These are phyloP conservation scores for Hirundo rustica DNA, from an alignment of 2,797 vertebrate species.

Conservation along the genomic window DNA sequence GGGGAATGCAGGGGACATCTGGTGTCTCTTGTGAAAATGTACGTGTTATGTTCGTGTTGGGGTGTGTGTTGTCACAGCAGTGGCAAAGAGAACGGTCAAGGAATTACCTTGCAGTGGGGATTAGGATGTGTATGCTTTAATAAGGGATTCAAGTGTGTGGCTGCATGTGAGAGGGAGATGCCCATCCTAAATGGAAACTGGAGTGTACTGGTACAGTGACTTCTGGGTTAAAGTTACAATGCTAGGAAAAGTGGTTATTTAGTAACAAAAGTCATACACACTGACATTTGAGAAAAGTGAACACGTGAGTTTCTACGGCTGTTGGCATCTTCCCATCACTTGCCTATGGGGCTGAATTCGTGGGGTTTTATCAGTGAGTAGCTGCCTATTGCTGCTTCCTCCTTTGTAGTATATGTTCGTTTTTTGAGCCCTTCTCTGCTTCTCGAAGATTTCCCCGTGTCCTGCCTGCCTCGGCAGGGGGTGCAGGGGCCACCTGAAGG, in stretches of 20 bases:
- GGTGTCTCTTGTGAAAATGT: background rate
- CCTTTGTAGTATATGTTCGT: background rate
- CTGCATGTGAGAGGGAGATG: background rate
- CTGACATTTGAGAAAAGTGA: background rate
- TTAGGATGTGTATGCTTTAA: background rate
- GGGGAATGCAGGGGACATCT: too few relatives aligned
- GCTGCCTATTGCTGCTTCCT: background rate
- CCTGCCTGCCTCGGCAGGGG: accelerated
- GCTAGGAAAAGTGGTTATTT: background rate
- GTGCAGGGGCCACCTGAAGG: background rate
- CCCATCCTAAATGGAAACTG: background rate
- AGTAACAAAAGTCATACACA: background rate
- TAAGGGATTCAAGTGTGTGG: background rate
- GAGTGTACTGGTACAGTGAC: background rate
- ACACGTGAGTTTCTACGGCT: background rate
- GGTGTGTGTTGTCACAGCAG: background rate
- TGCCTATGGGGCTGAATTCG: background rate
- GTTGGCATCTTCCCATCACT: background rate
- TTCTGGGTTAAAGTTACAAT: background rate
- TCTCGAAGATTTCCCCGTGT: background rate
- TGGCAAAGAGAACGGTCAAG: background rate
- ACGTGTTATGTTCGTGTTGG: accelerated
- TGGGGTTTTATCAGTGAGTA: background rate
- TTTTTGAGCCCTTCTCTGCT: background rate
- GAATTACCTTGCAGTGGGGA: background rate